These are phyloP conservation scores for Rattus norvegicus DNA, from an alignment of 2,113 vertebrate species.

Conservation along the genomic window DNA sequence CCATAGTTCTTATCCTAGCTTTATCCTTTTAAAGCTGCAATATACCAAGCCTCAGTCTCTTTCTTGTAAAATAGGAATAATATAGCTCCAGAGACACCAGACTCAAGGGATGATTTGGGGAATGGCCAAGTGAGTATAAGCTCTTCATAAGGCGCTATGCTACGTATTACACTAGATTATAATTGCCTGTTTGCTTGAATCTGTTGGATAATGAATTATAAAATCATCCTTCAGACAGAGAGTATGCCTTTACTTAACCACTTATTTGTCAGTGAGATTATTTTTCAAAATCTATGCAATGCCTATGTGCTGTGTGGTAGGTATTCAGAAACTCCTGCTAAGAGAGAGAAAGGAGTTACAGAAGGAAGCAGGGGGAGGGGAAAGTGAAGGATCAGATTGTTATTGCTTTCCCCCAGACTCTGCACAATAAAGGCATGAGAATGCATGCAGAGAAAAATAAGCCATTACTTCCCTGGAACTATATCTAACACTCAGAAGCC, in stretches of 20 bases:
- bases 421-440: neutral
- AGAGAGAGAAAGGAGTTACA: neutral
- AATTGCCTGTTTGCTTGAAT: slow-evolving; percentile 2
- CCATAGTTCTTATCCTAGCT: neutral
- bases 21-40: slow-evolving; percentile 13
- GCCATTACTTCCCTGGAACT: neutral
- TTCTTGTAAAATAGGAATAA: neutral
- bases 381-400: neutral
- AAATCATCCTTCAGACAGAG: neutral
- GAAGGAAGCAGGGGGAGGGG: no score
- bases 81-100: neutral
- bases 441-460: slow-evolving; percentile 37
- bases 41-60: neutral
- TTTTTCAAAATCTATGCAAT: neutral
- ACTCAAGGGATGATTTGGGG: neutral
- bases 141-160: neutral
- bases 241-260: neutral
- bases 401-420: neutral
- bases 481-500: slow-evolving; percentile 18
- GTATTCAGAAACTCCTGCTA: neutral
- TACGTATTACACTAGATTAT: neutral
- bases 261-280: neutral
- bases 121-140: neutral
- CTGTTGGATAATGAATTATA: neutral
- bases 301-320: neutral